Conservation (phyloP, 2,888 invertebrate species). For the Trachelus stipa region DNA sequence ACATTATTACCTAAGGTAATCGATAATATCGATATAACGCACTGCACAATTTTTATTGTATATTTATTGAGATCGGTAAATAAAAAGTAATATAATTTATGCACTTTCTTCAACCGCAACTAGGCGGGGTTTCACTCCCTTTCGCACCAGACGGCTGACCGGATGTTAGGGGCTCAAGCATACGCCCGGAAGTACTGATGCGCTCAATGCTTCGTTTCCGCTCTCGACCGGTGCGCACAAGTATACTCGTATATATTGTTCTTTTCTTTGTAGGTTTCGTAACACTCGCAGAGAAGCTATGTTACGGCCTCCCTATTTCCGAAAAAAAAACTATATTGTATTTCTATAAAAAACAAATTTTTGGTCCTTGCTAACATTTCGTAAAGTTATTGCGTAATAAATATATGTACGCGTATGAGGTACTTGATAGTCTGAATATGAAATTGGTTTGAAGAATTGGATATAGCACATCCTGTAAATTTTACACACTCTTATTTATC, state of each 20-base stretch:
- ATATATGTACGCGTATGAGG: background rate
- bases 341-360: background rate
- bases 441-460: background rate
- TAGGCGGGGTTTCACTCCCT: background rate
- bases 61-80: background rate
- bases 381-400: background rate
- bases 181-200: slow-evolving; percentile 54
- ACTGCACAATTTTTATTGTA: background rate
- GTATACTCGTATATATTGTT: background rate
- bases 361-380: background rate
- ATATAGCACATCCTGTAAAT: background rate
- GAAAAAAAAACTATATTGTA: background rate
- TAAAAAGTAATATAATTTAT: background rate
- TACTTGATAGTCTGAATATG: background rate
- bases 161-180: slow-evolving; percentile 41
- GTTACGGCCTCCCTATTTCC: background rate
- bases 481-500: background rate
- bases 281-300: background rate
- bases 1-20: background rate
- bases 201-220: slow-evolving; percentile 55
- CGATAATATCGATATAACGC: background rate
- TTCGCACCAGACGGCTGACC: slow-evolving; percentile 27
- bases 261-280: background rate
- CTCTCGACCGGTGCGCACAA: slow-evolving; percentile 17
- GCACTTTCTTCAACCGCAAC: background rate